Base-by-base conservation (phyloP, 2,113 vertebrate genomes). In the Cynopterus brachyotis region DNA sequence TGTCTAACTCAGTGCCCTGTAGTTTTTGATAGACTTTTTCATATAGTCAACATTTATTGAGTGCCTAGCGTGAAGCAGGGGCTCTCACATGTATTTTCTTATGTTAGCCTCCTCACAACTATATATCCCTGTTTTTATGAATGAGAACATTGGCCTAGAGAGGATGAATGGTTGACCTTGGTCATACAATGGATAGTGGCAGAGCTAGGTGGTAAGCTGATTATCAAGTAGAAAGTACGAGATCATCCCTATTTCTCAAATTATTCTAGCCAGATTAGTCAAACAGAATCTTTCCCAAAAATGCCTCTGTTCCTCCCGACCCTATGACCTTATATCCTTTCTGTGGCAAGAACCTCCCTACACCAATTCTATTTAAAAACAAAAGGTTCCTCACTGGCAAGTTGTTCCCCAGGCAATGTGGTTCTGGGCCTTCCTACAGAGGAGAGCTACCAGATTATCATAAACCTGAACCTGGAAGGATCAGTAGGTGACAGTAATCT, bases 191-290 rank as follows among this genome's bases (percentile, higher is more conserved):
- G 79, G 28, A 47, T 50, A 66, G 24, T 87, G 80, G 57, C 76
- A 88, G 50, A 90, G 37, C 64, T 53, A 75, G 35, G 32, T 28
- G 32, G 42, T 55, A 75, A 80, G 55, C 83, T 72, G n/a, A 30
- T 57, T 32, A 87, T 81, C 81, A 88, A 42, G 45, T 76, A 80
- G 12, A 35, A 55, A 75, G n/a, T 82, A 17, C 72, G 59, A 90
- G 64, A 9, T 89, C 59, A 53, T 90, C 37, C 47, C 72, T 28
- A 32, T 78, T 95, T 96, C 70, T 97, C 79, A 78, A 64, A 59
- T 73, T 79, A 95, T 91, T 81, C 78, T 86, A 80, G 69, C 57
- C 80, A 93, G 28, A 45, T 20, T 89, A 55, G 62, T 69, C 66
- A 91, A 87, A 83, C 84, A 95, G 83, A 86, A 67, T 42, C 47